These are phyloP conservation scores for Lepilemur ruficaudatus DNA, from an alignment of 2,797 vertebrate genomes.

Conservation along the genomic window DNA sequence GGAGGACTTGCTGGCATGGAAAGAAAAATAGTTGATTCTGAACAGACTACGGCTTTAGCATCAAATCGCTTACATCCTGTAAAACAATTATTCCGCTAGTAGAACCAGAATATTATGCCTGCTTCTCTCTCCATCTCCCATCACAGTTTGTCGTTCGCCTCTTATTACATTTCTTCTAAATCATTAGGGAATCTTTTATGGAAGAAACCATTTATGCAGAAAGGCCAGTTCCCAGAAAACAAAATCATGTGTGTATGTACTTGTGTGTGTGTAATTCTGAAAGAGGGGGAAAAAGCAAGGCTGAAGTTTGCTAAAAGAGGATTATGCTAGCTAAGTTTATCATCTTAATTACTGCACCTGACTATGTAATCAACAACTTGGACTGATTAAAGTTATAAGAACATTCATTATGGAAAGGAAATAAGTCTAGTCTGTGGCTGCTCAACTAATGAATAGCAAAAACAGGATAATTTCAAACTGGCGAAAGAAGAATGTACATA, in stretches of 20 bases:
- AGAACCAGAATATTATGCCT: neutral
- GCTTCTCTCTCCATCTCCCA: neutral
- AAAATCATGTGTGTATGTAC: neutral
- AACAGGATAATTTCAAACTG: conserved; percentile 23
- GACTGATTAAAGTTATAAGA: conserved; percentile 27
- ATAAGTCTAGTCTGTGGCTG: conserved; percentile 41
- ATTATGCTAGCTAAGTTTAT: neutral
- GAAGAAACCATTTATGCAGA: neutral
- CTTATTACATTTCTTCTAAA: neutral
- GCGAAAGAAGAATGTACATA: conserved; percentile 8
- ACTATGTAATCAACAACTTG: neutral
- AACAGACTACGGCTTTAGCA: neutral
- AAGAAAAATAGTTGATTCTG: neutral
- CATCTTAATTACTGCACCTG: neutral
- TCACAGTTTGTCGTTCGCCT: neutral
- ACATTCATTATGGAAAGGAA: conserved; percentile 36
- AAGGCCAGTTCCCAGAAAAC: neutral
- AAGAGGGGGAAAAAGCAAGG: neutral
- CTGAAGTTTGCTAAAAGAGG: neutral
- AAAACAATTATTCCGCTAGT: neutral
- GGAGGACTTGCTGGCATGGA: neutral
- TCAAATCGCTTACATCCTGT: neutral
- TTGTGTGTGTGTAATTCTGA: neutral
- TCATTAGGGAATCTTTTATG: neutral
- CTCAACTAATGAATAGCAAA: conserved; percentile 26